Conservation (phyloP, 2,797 vertebrate genomes). For the Acanthurus tractus region DNA sequence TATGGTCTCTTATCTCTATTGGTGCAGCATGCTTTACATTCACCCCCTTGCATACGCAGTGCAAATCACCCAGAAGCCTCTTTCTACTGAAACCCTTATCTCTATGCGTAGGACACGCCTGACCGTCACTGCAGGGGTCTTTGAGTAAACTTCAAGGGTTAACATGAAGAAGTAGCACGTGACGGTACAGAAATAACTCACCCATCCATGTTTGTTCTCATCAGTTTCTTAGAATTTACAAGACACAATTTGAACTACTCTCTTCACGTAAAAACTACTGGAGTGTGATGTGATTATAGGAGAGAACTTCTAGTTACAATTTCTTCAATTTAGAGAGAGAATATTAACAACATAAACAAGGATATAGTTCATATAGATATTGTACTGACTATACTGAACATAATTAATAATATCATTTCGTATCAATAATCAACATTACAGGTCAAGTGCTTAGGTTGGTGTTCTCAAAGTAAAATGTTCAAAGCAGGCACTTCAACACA, state of each 20-base stretch:
- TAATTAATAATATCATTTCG: background rate
- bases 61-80: slow-evolving; percentile 21
- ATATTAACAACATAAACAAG: background rate
- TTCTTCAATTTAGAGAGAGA: background rate
- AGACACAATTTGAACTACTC: background rate
- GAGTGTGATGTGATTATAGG: background rate
- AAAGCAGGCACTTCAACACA: no score
- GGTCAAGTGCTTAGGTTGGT: background rate
- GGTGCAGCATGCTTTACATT: slow-evolving; percentile 22
- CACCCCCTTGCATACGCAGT: background rate
- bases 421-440: background rate
- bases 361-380: background rate
- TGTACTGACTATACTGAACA: background rate
- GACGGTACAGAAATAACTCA: slow-evolving; percentile 5
- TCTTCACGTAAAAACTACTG: background rate
- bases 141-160: background rate
- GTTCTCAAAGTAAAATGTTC: background rate
- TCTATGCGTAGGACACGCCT: slow-evolving; percentile 35
- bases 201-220: background rate
- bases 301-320: background rate
- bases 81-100: slow-evolving; percentile 73
- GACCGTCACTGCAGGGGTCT: background rate
- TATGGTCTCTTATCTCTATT: slow-evolving; percentile 31
- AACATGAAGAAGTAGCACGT: background rate
- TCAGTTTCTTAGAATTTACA: background rate